A percentile compares a stretch with the other conserved stretches of the same genome.
These are phyloP conservation scores for Euplagia quadripunctaria DNA, from an alignment of 2,888 invertebrate species.

Conservation along the genomic window DNA sequence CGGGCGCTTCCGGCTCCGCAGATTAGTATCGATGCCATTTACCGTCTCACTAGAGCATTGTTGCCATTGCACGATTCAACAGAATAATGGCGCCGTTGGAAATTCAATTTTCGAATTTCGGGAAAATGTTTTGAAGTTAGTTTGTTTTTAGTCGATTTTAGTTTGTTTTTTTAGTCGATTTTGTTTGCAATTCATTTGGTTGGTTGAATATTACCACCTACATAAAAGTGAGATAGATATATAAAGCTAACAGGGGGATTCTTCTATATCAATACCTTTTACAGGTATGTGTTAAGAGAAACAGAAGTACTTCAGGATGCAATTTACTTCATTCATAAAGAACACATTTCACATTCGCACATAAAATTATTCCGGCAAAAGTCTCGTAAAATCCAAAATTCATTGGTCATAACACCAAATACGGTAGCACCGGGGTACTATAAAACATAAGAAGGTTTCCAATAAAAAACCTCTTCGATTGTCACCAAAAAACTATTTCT, in stretches of 20 bases:
- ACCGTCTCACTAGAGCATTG: constrained; percentile 79
- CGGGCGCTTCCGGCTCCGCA: constrained; percentile 83
- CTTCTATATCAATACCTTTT: not conserved
- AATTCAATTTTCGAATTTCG: constrained; percentile 49
- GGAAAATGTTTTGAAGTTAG: constrained; percentile 18
- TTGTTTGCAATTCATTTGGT: too few species aligned
- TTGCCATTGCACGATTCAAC: constrained; percentile 74
- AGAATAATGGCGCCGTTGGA: constrained; percentile 42
- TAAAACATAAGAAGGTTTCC: constrained; percentile 40
- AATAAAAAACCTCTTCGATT: constrained; percentile 39
- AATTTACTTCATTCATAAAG: constrained; percentile 7
- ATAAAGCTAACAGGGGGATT: not conserved
- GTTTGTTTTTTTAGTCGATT: not conserved
- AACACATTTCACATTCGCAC: constrained; percentile 16
- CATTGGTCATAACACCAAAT: constrained; percentile 22
- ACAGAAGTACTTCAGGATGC: not conserved
- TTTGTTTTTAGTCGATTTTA: not conserved
- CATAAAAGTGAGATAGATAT: not conserved
- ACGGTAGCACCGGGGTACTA: constrained; percentile 23
- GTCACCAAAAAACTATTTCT: constrained; percentile 72
- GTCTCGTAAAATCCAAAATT: constrained; percentile 20
- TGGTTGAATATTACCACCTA: too few species aligned
- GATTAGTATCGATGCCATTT: constrained; percentile 85
- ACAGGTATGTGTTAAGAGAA: not conserved
- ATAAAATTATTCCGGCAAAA: constrained; percentile 14